Percentiles rank a stretch among this genome's conserved stretches.
Evolutionary conservation across 2,888 invertebrate genomes (phyloP).

Genomic region (Heliconius erato): DNA sequence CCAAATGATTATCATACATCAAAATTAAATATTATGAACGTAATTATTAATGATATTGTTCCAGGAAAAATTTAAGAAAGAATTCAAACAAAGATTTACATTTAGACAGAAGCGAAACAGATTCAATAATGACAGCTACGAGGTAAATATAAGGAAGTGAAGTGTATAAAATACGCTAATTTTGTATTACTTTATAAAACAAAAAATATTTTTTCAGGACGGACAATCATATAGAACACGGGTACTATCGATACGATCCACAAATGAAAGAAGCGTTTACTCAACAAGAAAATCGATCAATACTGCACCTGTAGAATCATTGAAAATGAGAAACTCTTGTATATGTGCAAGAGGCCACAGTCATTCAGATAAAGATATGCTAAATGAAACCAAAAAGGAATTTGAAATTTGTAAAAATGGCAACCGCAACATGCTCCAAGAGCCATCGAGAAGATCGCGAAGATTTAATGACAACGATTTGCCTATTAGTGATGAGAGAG

Average conservation of each 20-base stretch:
- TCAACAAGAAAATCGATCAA: slow-evolving; percentile 74
- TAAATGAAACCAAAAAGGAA: slow-evolving; percentile 62
- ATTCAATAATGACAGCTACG: slow-evolving; percentile 80
- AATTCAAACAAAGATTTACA: slow-evolving; percentile 90
- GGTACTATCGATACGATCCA: slow-evolving; percentile 78
- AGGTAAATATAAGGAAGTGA: slow-evolving; percentile 63
- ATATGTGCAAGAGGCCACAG: slow-evolving; percentile 66
- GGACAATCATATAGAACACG: slow-evolving; percentile 80
- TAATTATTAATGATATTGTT: slow-evolving; percentile 54
- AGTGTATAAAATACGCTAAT: neutral
- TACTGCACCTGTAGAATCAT: slow-evolving; percentile 64
- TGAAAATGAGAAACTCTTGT: slow-evolving; percentile 69
- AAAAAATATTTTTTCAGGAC: slow-evolving; percentile 67
- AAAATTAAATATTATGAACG: neutral
- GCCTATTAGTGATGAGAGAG: slow-evolving; percentile 75
- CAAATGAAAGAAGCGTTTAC: slow-evolving; percentile 75
- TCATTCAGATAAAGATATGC: slow-evolving; percentile 63
- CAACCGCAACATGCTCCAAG: slow-evolving; percentile 54
- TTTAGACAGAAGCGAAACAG: slow-evolving; percentile 81
- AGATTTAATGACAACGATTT: slow-evolving; percentile 61
- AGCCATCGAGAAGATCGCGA: slow-evolving; percentile 54
- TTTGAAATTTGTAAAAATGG: slow-evolving; percentile 56
- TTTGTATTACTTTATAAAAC: neutral
- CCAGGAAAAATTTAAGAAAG: slow-evolving; percentile 92
- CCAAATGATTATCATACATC: neutral